These are phyloP conservation scores for Epinotia ramella DNA, from an alignment of 2,888 invertebrate genomes.

Conservation along the genomic window DNA sequence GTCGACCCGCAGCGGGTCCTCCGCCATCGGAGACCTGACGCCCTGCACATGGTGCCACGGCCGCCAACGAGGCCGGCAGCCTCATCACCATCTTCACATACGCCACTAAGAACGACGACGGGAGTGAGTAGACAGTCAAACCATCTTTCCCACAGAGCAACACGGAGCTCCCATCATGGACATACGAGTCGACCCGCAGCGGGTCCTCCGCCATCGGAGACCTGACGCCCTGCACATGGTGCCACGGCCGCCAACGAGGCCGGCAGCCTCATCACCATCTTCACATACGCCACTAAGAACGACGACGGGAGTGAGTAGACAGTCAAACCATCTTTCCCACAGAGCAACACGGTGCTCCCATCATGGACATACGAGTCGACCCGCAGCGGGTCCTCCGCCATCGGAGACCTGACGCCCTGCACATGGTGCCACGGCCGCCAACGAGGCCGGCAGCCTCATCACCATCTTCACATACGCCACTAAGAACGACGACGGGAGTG, in stretches of 20 bases:
- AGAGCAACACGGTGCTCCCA: constrained; percentile 49
- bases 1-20: constrained; percentile 65
- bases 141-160: constrained; percentile 45
- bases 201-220: constrained; percentile 76
- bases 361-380: constrained; percentile 62
- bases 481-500: constrained; percentile 82
- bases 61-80: constrained; percentile 87
- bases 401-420: constrained; percentile 83
- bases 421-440: constrained; percentile 87
- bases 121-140: constrained; percentile 51
- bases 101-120: constrained; percentile 86
- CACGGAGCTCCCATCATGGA: constrained; percentile 44
- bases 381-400: constrained; percentile 69
- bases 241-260: constrained; percentile 88
- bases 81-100: constrained; percentile 84
- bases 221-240: constrained; percentile 86
- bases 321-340: not conserved
- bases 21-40: constrained; percentile 77
- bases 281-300: constrained; percentile 86
- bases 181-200: constrained; percentile 68
- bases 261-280: constrained; percentile 84
- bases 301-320: constrained; percentile 71
- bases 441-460: constrained; percentile 87
- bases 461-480: constrained; percentile 86
- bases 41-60: constrained; percentile 87